These are phyloP conservation scores for Panulirus ornatus DNA, from an alignment of 1,140 invertebrate genomes.

Conservation along the genomic window DNA sequence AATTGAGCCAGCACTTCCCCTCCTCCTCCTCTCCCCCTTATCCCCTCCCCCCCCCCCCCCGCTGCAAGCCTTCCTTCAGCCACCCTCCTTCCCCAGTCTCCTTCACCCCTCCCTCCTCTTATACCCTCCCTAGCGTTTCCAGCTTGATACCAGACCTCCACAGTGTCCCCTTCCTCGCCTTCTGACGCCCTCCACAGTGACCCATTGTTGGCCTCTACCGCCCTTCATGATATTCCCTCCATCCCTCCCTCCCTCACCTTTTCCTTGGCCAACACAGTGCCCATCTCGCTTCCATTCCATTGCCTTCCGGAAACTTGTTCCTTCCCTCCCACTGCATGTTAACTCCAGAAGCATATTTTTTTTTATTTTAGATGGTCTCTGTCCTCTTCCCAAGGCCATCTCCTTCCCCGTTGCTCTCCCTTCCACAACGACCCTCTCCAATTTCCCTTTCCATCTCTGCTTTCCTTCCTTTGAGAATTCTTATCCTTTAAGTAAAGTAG, in stretches of 20 bases:
- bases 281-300: neutral
- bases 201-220: no score
- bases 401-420: neutral
- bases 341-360: neutral
- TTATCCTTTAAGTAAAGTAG: no score
- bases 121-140: no score
- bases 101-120: neutral
- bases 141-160: no score
- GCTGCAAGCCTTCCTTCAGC: neutral
- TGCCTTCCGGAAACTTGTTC: neutral
- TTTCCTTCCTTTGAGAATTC: neutral
- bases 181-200: no score
- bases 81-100: neutral
- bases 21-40: neutral
- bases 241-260: no score
- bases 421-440: neutral
- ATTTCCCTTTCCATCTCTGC: neutral
- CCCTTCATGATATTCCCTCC: no score
- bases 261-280: no score
- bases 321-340: neutral
- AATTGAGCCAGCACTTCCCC: neutral
- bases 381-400: neutral
- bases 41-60: neutral
- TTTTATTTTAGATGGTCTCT: no score
- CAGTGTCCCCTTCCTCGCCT: no score